Evolutionary conservation across 2,113 vertebrate species (phyloP).

Genomic region (Ginglymostoma cirratum): DNA sequence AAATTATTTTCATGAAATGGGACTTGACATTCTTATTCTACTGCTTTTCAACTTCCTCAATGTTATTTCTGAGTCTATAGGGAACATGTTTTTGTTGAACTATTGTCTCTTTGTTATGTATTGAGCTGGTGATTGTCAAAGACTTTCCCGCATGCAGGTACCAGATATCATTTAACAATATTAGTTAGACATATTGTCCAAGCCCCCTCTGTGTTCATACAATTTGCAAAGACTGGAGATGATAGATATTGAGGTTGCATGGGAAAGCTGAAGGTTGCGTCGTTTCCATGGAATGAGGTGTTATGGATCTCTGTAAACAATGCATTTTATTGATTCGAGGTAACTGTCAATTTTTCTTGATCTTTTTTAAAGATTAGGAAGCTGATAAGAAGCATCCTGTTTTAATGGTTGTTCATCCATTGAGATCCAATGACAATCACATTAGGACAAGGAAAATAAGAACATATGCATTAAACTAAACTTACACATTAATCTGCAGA

Average conservation of each 20-base stretch:
- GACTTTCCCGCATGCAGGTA: background rate
- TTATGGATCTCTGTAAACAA: background rate
- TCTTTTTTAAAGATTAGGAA: background rate
- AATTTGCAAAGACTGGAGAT: background rate
- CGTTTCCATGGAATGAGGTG: background rate
- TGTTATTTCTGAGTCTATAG: background rate
- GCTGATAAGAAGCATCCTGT: background rate
- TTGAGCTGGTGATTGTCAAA: background rate
- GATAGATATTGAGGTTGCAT: background rate
- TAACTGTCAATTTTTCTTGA: background rate
- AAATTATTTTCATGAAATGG: slow-evolving; percentile 15
- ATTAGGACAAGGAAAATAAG: background rate
- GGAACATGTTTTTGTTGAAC: background rate
- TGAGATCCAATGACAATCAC: background rate
- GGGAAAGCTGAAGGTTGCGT: background rate
- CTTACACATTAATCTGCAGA: background rate
- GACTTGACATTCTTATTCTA: background rate
- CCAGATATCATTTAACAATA: background rate
- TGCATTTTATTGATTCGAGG: background rate
- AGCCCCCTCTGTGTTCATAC: background rate
- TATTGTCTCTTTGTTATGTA: background rate
- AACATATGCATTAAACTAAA: background rate
- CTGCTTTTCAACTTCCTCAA: background rate
- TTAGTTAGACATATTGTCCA: background rate
- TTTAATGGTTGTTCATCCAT: background rate